Evolutionary conservation across 1,140 invertebrate species (phyloP), one percentile per base, ranked within the genome.

Genomic region (Sinella curviseta): DNA sequence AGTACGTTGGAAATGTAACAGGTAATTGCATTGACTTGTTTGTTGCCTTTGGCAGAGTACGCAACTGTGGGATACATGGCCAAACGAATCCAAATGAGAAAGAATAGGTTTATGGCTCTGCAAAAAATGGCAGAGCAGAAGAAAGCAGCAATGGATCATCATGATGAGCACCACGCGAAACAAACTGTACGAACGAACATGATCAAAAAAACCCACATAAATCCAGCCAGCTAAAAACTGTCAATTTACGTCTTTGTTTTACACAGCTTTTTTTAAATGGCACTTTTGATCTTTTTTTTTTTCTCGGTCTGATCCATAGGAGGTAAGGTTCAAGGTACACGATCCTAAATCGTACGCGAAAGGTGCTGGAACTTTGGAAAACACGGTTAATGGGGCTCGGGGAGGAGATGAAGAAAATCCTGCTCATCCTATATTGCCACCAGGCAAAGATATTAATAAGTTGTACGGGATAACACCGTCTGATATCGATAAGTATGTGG

Each of bases 1-100:
- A 55, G n/a, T 55, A n/a, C n/a, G n/a, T n/a, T n/a, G n/a, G n/a
- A n/a, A n/a, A n/a, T n/a, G n/a, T n/a, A n/a, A n/a, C n/a, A n/a
- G n/a, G n/a, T n/a, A n/a, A n/a, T n/a, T n/a, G n/a, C n/a, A n/a
- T n/a, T n/a, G n/a, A n/a, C n/a, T n/a, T n/a, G n/a, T n/a, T 55
- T 55, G n/a, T 16, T 55, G n/a, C 14, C n/a, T 55, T 48, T 48
- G 39, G 24, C 90, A 96, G 95, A 97, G 89, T 97, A 97, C 87
- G 95, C 95, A 78, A 95, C 94, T 75, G 95, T 97, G 80, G 95
- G 95, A 82, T 97, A 97, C 88, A 95, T 97, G 93, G 95, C 95
- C 80, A 97, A 97, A 89, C 90, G 95, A 87, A 96, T 97, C 87
- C 94, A 96, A 87, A 97, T 97, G 95, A 90, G 95, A 84, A 96